Conservation (phyloP, 1,140 invertebrate genomes). For the Calosoma granatense region DNA sequence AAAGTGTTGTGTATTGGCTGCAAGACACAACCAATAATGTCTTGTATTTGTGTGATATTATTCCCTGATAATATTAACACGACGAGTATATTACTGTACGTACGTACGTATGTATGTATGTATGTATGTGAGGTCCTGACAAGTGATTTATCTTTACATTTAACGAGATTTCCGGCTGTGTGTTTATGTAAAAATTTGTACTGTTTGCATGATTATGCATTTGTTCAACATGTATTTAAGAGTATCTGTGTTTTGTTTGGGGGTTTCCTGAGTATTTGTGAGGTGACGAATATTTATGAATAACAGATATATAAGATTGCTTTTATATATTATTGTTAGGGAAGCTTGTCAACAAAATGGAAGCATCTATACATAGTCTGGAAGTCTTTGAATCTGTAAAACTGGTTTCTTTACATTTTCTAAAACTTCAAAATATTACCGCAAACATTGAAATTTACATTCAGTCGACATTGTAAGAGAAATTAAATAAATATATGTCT, state of each 20-base stretch:
- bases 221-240: not conserved
- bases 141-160: not conserved
- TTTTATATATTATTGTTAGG: constrained; percentile 4
- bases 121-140: not conserved
- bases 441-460: no score
- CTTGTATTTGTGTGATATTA: not conserved
- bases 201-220: not conserved
- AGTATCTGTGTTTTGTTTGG: not conserved
- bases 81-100: not conserved
- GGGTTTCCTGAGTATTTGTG: not conserved
- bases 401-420: no score
- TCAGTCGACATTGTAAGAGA: no score
- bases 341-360: constrained; percentile 5
- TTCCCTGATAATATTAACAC: not conserved
- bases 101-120: not conserved
- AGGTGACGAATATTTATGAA: not conserved
- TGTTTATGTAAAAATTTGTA: not conserved
- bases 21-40: not conserved
- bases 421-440: no score
- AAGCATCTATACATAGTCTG: not conserved
- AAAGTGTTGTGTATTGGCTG: not conserved
- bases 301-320: constrained; percentile 1
- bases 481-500: no score
- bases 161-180: not conserved
- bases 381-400: no score